phyloP scores from a whole-genome alignment of 2,888 invertebrate species.

The Trichogramma evanescens region DNA sequence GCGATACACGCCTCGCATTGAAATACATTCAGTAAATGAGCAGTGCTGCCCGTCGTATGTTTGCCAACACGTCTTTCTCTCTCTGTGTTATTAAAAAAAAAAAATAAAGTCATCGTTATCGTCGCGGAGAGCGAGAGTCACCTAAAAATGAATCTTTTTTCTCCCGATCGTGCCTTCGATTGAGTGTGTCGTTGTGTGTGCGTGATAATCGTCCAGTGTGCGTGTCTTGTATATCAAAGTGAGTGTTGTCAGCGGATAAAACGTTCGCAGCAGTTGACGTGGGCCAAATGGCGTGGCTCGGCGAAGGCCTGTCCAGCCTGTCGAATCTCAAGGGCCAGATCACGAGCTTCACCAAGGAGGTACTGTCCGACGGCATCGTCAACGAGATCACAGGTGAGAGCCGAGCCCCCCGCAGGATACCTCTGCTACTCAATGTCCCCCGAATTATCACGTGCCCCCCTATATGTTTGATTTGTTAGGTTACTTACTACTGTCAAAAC shows the following conservation, averaged over 20 bases:
- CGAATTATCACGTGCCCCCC: neutral
- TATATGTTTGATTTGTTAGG: slow-evolving; percentile 19
- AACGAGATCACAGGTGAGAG: slow-evolving; percentile 53
- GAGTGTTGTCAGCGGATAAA: neutral
- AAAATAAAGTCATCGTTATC: neutral
- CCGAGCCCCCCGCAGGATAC: neutral
- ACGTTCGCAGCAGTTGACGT: slow-evolving; percentile 31
- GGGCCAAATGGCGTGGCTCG: slow-evolving; percentile 46
- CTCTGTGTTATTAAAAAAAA: neutral
- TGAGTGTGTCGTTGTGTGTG: no score
- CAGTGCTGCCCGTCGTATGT: slow-evolving; percentile 11
- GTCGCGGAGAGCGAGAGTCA: neutral
- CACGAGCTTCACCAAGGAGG: slow-evolving; percentile 80
- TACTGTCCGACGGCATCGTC: slow-evolving; percentile 67
- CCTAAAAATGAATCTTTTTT: no score
- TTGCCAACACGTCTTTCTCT: slow-evolving; percentile 1
- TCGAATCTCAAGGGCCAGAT: slow-evolving; percentile 77
- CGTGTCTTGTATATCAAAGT: no score
- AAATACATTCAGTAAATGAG: neutral
- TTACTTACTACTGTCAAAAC: slow-evolving; percentile 41
- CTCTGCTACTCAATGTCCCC: neutral
- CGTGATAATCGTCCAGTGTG: no score
- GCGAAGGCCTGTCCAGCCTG: slow-evolving; percentile 42
- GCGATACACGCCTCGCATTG: no score
- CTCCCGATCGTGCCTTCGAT: no score